Evolutionary conservation across 2,888 invertebrate species (phyloP), one percentile per base, ranked within the genome.

Genomic region (Xanthia togata): DNA sequence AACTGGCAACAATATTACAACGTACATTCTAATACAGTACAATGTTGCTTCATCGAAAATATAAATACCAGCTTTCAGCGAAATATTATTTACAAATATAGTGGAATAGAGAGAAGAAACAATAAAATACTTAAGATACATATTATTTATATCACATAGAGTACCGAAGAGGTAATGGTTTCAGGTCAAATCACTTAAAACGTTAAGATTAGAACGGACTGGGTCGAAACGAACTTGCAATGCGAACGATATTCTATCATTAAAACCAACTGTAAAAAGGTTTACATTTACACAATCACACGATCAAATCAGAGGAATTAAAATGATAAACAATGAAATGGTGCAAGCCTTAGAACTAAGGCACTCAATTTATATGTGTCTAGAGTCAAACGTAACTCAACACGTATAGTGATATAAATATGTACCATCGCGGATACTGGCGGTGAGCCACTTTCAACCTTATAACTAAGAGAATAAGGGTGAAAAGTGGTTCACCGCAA

Each of bases 121-220:
- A 70, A 77, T 73, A 69, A 80, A 77, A 82, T 86, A 70, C 75
- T 73, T 84, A 80, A 35, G 14, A 80, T 84, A 84, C 64, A 84
- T 83, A 84, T 79, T 77, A 80, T 79, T 82, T 83, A 87, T 91
- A 91, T 90, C 91, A 92, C 91, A 91, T 81, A 79, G 62, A 86
- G 86, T 87, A 88, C 87, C 88, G 74, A 73, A 87, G 91, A 91
- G 91, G 92, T 91, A 90, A 89, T 86, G 78, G 87, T 90, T 91
- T 73, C 74, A 86, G 78, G 85, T 90, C 87, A 89, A 90, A 85
- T 88, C 85, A 87, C 85, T 83, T 11, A 8, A 50, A n/a, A 69
- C 59, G 64, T 77, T 55, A 50, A 73, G 63, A 64, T 75, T 69
- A 76, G 67, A 59, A 57, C 9, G 59, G 50, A 86, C 74, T 78